These are phyloP conservation scores for Drosophila infuscata DNA, from an alignment of 2,888 invertebrate species.

Conservation along the genomic window DNA sequence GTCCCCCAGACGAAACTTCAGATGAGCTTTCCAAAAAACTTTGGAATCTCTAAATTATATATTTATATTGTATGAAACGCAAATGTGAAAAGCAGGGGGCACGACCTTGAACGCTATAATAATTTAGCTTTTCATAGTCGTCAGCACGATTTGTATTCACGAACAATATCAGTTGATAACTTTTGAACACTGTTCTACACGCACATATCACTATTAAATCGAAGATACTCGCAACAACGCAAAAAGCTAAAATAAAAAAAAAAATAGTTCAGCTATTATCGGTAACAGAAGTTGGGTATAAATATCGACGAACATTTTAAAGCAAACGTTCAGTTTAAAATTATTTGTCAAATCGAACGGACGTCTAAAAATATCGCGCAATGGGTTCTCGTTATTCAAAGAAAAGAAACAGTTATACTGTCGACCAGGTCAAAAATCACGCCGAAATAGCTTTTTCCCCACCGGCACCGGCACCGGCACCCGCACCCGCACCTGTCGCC, in stretches of 20 bases:
- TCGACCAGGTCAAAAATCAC: constrained; percentile 25
- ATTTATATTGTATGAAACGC: neutral
- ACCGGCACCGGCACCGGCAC: neutral
- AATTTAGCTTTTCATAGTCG: constrained; percentile 1
- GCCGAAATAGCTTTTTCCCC: neutral
- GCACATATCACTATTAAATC: neutral
- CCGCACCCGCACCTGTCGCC: neutral
- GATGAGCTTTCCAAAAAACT: neutral
- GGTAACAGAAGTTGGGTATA: constrained; percentile 29
- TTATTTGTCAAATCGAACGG: constrained; percentile 13
- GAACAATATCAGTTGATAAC: constrained; percentile 5
- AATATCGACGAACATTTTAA: constrained; percentile 27
- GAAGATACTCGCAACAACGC: neutral
- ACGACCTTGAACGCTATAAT: constrained; percentile 2
- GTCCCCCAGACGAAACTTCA: neutral
- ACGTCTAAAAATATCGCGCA: constrained; percentile 10
- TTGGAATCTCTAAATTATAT: neutral
- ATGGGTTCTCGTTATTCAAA: constrained; percentile 40
- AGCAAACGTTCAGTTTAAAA: constrained; percentile 29
- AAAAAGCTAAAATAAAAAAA: constrained; percentile 43
- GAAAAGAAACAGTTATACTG: constrained; percentile 49
- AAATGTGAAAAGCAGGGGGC: neutral
- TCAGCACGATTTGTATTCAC: neutral
- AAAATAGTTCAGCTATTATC: constrained; percentile 24
- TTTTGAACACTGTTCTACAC: neutral